phyloP scores from a whole-genome alignment of 1,140 invertebrate genomes.

The Drosophila mayri region DNA sequence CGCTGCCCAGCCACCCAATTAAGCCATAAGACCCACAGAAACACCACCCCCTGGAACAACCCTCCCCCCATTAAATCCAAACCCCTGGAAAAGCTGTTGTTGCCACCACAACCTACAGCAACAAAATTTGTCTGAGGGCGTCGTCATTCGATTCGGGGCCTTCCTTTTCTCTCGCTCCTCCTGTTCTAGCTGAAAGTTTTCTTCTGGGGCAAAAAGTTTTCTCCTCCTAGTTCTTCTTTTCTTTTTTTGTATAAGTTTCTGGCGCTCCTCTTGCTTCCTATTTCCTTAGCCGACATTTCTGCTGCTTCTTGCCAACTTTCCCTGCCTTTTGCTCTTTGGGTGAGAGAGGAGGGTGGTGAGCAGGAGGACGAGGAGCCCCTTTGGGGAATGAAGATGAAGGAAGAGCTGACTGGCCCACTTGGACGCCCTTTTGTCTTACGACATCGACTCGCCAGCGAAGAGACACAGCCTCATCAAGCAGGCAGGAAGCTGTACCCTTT shows the following conservation, averaged over 20 bases:
- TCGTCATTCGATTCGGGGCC: conserved; percentile 45
- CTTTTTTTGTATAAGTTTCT: conserved; percentile 41
- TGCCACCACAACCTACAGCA: conserved; percentile 79
- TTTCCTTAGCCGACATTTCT: conserved; percentile 29
- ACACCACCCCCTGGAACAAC: neutral
- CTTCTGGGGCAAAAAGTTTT: conserved; percentile 25
- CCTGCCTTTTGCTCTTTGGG: conserved; percentile 1
- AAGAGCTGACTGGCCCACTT: neutral
- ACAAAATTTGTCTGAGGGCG: conserved; percentile 78
- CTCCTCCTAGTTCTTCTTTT: conserved; percentile 15
- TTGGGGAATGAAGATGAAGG: conserved; percentile 1
- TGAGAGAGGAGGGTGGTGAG: neutral
- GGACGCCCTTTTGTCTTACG: conserved; percentile 59
- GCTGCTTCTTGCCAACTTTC: conserved; percentile 29
- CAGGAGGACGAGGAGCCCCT: neutral
- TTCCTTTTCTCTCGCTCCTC: neutral
- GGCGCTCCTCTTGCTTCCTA: conserved; percentile 26
- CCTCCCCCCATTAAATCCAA: neutral
- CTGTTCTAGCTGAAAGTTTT: conserved; percentile 22
- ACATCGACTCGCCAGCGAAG: conserved; percentile 41
- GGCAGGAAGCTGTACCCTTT: conserved; percentile 15
- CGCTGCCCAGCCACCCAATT: conserved; percentile 81
- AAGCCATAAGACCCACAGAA: conserved; percentile 71
- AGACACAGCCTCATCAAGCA: conserved; percentile 15
- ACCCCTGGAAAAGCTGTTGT: conserved; percentile 18